Base-by-base conservation (phyloP, 2,888 invertebrate species). In the Chrysopilus asiliformis region DNA sequence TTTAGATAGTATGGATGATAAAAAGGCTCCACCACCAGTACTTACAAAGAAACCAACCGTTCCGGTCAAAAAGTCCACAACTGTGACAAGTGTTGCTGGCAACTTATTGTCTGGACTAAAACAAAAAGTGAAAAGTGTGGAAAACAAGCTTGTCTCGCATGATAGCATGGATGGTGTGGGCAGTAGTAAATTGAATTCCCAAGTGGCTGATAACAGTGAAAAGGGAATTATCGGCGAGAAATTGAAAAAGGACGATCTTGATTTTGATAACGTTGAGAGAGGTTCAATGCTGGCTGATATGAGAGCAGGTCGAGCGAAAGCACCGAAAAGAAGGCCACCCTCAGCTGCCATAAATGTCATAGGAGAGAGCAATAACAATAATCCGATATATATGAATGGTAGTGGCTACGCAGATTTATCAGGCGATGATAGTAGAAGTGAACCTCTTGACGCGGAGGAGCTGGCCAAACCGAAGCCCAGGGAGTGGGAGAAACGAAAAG, bases 401-500 rank as follows among this genome's bases (percentile, higher is more conserved):
- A 49, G 52, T 22, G 49, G 50, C 15, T 32, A 38, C 7, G 7
- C 17, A 12, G 38, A 38, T 5, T 6, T 10, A 20, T 22, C 20
- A 10, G 10, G 24, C 9, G 26, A 26, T 13, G 32, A 30, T 2
- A 13, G 26, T 7, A 9, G 31, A 17, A 18, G 12, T 9, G 35
- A 28, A 10, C 12, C 6, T n/a, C 8, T 34, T 40, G 53, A 56
- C 3, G 57, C 60, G 24, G 56, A 58, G 10, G 52, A 55, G 32
- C 52, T 72, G 53, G 71, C 71, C 9, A 76, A 72, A 48, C 76
- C 76, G 1, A 72, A 74, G 42, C 66, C 76, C 2, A 68, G 78
- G 10, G 77, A 77, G 49, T 78, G 77, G 76, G 77, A 76, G 58
- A 79, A 76, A 51, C 75, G 76, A 48, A 72, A 71, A 51, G 79